Evolutionary conservation across 2,797 vertebrate genomes (phyloP).

Genomic region (Sebastes wilsoni): DNA sequence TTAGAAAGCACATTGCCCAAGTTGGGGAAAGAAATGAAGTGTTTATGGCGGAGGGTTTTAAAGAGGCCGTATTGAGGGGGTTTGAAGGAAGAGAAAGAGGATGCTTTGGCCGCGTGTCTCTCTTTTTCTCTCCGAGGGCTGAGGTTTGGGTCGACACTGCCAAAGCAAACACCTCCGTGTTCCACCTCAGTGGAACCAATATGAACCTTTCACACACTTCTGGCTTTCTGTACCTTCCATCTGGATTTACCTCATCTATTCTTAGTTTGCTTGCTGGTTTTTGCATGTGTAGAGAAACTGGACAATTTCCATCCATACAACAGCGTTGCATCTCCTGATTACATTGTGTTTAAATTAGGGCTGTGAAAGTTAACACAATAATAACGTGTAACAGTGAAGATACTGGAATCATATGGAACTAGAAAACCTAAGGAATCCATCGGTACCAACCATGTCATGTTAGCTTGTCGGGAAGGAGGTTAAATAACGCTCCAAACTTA

Average conservation of each 20-base stretch:
- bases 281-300: background rate
- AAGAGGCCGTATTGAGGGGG: conserved; percentile 21
- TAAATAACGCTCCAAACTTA: no score
- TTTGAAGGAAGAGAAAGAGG: conserved; percentile 24
- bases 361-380: no score
- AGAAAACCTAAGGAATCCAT: no score
- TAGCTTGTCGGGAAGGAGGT: no score
- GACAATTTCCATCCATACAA: background rate
- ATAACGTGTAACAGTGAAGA: no score
- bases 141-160: conserved; percentile 46
- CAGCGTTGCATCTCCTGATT: background rate
- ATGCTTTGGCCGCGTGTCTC: conserved; percentile 50
- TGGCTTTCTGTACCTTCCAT: conserved; percentile 46
- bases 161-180: conserved; percentile 71
- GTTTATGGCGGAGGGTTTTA: conserved; percentile 46
- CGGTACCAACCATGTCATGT: no score
- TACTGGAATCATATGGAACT: no score
- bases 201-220: conserved; percentile 59
- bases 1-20: conserved; percentile 63
- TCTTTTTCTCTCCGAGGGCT: conserved; percentile 19
- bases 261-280: conserved; percentile 3
- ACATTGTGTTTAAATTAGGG: background rate
- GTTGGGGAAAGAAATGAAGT: conserved; percentile 41
- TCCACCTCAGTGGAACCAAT: conserved; percentile 52
- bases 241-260: conserved; percentile 38